Conservation (phyloP, 2,888 invertebrate genomes). For the Lithophane ornitopus region DNA sequence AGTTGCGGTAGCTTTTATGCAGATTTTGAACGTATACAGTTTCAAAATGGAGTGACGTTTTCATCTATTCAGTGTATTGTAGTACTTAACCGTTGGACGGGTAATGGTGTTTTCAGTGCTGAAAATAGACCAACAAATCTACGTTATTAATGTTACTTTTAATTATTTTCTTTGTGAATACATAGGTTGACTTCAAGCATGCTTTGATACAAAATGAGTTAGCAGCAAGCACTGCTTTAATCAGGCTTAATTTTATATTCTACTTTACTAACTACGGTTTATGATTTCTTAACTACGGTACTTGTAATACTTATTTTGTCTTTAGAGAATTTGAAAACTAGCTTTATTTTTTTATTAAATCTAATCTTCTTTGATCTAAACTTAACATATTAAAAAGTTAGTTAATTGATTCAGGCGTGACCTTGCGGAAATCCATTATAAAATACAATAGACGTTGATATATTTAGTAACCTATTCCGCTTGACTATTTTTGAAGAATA, state of each 20-base stretch:
- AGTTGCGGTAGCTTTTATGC: slow-evolving; percentile 55
- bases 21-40: slow-evolving; percentile 30
- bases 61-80: slow-evolving; percentile 15
- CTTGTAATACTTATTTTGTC: not conserved
- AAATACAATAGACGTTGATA: too few species aligned
- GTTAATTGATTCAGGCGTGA: too few species aligned
- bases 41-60: slow-evolving; percentile 17
- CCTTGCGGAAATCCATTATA: too few species aligned
- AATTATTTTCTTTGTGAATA: not conserved
- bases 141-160: not conserved
- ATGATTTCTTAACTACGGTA: not conserved
- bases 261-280: too few species aligned
- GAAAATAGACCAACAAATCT: not conserved
- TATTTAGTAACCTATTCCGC: too few species aligned
- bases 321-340: not conserved
- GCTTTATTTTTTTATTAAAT: not conserved
- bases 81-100: not conserved
- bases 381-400: slow-evolving; percentile 19
- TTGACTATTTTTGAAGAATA: too few species aligned
- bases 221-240: not conserved
- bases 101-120: not conserved
- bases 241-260: too few species aligned
- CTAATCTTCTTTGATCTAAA: slow-evolving; percentile 16
- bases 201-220: not conserved
- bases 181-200: not conserved